Evolutionary conservation across 1,140 invertebrate species (phyloP).

Genomic region (Tribolium castaneum): DNA sequence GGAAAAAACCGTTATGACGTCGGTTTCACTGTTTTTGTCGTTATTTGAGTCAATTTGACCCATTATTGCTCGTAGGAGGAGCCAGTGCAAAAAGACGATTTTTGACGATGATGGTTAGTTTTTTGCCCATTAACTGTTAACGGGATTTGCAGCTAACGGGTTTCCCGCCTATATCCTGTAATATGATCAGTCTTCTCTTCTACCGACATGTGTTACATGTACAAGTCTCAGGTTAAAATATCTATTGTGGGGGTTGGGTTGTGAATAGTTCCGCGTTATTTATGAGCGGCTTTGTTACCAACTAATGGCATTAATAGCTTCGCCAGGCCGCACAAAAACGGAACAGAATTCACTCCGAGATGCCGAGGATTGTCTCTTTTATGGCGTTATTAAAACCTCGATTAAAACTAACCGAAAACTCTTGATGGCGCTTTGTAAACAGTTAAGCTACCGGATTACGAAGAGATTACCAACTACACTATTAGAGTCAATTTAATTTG

Average conservation of each 20-base stretch:
- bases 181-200: slow-evolving; percentile 37
- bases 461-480: not conserved
- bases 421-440: not conserved
- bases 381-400: not conserved
- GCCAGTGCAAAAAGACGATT: not conserved
- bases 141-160: slow-evolving; percentile 39
- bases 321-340: not conserved
- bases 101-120: not conserved
- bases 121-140: slow-evolving; percentile 40
- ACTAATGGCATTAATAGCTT: slow-evolving; percentile 21
- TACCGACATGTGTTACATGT: slow-evolving; percentile 16
- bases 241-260: slow-evolving; percentile 22
- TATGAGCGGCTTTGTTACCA: slow-evolving; percentile 18
- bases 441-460: not conserved
- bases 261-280: slow-evolving; percentile 17
- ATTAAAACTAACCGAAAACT: not conserved
- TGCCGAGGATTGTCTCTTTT: not conserved
- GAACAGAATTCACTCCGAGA: not conserved
- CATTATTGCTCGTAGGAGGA: not conserved
- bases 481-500: not conserved
- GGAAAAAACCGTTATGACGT: slow-evolving; percentile 27
- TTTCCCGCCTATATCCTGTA: slow-evolving; percentile 40
- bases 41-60: slow-evolving; percentile 22
- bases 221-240: not conserved
- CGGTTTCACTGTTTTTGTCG: not conserved